Evolutionary conservation across 2,113 vertebrate species (phyloP), one percentile per base, ranked within the genome.

Genomic region (Gorsachius goisagi): DNA sequence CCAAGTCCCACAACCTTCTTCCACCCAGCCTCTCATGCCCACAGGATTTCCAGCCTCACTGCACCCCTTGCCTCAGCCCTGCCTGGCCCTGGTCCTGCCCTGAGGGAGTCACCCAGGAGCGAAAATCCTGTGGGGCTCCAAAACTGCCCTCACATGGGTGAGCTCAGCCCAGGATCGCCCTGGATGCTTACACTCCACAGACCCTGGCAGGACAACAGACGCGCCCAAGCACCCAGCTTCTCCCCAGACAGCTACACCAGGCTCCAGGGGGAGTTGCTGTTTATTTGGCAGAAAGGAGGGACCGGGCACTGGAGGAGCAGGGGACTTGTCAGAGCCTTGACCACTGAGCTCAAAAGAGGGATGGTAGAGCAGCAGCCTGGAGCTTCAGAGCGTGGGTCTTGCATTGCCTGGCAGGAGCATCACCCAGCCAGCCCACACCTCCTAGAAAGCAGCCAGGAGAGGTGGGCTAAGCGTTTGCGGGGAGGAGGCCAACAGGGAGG

Each of bases 231-330:
- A 68, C 67, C 58, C 68, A 24, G 32, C 4, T n/a, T 95, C 13
- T 81, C n/a, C 55, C 16, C 69, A 79, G 21, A 56, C 2, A 67
- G 23, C 30, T 12, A 79, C 71, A 82, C 15, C 23, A 82, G 59
- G 24, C 28, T 60, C 12, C 4, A 5, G 18, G 15, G 5, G 32
- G 18, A 27, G 6, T 41, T 89, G 76, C 33, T 89, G 12, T 97
- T 97, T 96, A 97, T 96, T 97, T 91, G 39, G 30, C 58, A 88
- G 73, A 52, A 74, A 78, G 60, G 15, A 93, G 44, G 6, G 15
- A 66, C 33, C 32, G 9, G 8, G 24, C 5, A 0, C 74, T 59
- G 63, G 15, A 71, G 44, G 23, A 90, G 30, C 52, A 55, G 53
- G 41, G 14, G 18, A 17, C 7, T 4, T 32, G 16, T 73, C 85